phyloP scores from a whole-genome alignment of 2,888 invertebrate genomes.

The Hecatera dysodea region DNA sequence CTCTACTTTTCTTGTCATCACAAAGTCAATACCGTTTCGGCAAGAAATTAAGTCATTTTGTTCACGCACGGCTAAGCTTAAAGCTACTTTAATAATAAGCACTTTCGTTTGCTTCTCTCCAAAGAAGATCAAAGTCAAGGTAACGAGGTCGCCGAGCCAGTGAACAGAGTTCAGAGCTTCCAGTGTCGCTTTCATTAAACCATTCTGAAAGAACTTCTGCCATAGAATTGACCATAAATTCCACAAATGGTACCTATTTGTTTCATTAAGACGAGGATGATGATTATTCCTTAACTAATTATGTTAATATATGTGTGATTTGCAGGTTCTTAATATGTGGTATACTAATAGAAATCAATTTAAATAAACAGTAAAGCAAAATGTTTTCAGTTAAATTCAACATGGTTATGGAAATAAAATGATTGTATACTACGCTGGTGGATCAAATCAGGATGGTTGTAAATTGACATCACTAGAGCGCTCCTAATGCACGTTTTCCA shows the following conservation, averaged over 20 bases:
- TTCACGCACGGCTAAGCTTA: constrained; percentile 14
- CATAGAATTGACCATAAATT: not conserved
- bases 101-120: constrained; percentile 62
- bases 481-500: constrained; percentile 50
- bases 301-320: not conserved
- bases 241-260: not conserved
- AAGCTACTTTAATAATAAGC: constrained; percentile 60
- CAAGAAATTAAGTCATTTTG: constrained; percentile 23
- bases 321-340: not conserved
- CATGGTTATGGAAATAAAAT: constrained; percentile 14
- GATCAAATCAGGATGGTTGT: constrained; percentile 37
- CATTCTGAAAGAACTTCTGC: constrained; percentile 16
- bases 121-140: constrained; percentile 74
- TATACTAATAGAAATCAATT: not conserved
- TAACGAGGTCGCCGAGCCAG: constrained; percentile 63
- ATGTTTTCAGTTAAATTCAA: not conserved
- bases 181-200: constrained; percentile 47
- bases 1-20: not conserved
- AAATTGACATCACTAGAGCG: constrained; percentile 57
- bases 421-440: constrained; percentile 6
- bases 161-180: constrained; percentile 35
- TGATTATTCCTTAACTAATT: no score
- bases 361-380: not conserved
- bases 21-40: constrained; percentile 1
- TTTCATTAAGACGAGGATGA: not conserved